Evolutionary conservation across 2,888 invertebrate species (phyloP).

Genomic region (Tryphoninae sp.): DNA sequence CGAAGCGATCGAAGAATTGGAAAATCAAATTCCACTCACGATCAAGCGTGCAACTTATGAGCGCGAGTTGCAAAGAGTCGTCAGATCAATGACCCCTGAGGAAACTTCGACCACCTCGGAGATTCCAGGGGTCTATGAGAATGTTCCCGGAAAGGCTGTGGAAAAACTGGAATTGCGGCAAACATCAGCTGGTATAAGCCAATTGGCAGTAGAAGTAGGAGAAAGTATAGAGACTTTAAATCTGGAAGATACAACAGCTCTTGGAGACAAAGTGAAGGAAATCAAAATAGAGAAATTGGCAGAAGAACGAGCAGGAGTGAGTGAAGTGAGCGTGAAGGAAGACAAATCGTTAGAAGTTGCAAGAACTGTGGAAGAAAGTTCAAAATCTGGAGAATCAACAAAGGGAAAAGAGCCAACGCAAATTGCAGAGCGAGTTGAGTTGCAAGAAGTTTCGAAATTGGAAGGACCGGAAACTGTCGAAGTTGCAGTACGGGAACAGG

Average conservation of each 20-base stretch:
- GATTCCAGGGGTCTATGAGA: not conserved
- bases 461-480: constrained; percentile 28
- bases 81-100: constrained; percentile 67
- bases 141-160: not conserved
- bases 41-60: constrained; percentile 71
- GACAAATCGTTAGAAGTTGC: constrained; percentile 14
- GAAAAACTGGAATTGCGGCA: not conserved
- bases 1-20: constrained; percentile 72
- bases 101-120: constrained; percentile 48
- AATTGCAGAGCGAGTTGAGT: constrained; percentile 10
- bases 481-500: constrained; percentile 40
- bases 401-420: not conserved
- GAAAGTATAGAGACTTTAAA: constrained; percentile 1
- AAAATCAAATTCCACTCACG: constrained; percentile 72
- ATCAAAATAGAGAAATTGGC: not conserved
- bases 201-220: constrained; percentile 8
- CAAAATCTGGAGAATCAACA: not conserved
- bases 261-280: not conserved
- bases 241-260: not conserved
- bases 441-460: constrained; percentile 2
- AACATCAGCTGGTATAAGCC: not conserved
- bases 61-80: constrained; percentile 70
- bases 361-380: not conserved
- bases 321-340: not conserved
- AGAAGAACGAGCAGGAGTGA: constrained; percentile 17